Conservation (phyloP, 2,797 vertebrate species). For the Notoglanidium macrostoma region DNA sequence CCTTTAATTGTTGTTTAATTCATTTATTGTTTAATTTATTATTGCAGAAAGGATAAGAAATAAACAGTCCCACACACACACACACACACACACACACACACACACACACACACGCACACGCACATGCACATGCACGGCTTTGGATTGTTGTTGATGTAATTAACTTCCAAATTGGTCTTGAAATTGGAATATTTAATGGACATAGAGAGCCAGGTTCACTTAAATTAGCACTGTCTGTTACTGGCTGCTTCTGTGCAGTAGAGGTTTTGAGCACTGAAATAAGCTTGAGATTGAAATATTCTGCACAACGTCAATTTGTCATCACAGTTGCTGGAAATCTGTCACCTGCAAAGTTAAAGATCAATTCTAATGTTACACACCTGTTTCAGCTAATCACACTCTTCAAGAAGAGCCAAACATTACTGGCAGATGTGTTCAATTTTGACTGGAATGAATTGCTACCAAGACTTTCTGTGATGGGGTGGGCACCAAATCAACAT, state of each 20-base stretch:
- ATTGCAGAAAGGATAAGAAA: neutral
- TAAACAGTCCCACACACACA: constrained; percentile 4
- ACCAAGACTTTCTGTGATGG: neutral
- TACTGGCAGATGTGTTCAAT: neutral
- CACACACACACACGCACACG: constrained; percentile 10
- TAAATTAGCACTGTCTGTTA: constrained; percentile 18
- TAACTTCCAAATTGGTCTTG: constrained; percentile 17
- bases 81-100: constrained; percentile 29
- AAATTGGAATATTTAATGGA: constrained; percentile 30
- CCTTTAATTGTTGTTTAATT: constrained; percentile 4
- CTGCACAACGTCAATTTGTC: neutral
- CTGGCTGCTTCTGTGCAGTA: neutral
- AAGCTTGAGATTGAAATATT: constrained; percentile 16
- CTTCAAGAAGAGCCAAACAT: neutral
- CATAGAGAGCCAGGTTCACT: neutral
- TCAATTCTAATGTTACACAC: constrained; percentile 1
- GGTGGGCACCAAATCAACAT: neutral
- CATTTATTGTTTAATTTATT: constrained; percentile 13
- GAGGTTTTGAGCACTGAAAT: constrained; percentile 11
- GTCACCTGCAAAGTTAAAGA: neutral
- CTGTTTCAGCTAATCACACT: neutral
- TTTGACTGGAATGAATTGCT: neutral
- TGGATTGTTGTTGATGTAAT: neutral
- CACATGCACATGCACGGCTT: neutral
- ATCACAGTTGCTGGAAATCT: neutral